phyloP scores from a whole-genome alignment of 2,113 vertebrate species.

The Scytalopus superciliaris region DNA sequence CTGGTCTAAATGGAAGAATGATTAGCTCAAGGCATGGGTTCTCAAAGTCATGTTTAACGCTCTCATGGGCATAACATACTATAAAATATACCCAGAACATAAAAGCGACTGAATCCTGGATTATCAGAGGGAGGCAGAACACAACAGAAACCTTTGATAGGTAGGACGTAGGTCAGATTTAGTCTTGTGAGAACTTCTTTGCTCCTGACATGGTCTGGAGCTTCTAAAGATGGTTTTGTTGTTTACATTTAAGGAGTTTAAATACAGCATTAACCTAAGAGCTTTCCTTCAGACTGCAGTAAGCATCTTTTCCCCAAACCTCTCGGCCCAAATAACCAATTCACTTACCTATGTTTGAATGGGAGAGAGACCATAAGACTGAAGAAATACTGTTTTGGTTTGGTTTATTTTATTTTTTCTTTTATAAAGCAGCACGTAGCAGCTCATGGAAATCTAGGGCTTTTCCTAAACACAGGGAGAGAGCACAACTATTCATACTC shows the following conservation, averaged over 20 bases:
- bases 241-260: not conserved
- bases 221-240: not conserved
- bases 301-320: not conserved
- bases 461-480: not conserved
- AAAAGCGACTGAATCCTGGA: not conserved
- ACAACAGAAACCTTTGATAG: not conserved
- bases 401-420: not conserved
- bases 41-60: not conserved
- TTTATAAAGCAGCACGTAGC: not conserved
- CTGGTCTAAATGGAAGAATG: not conserved
- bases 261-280: not conserved
- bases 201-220: rapidly evolving
- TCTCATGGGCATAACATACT: not conserved
- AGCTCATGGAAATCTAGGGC: not conserved
- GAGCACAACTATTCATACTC: not conserved
- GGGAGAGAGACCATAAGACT: not conserved
- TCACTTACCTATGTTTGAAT: not conserved
- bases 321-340: not conserved
- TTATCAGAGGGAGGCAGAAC: not conserved
- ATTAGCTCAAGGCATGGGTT: not conserved
- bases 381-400: not conserved
- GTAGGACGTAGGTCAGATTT: not conserved
- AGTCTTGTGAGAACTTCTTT: not conserved
- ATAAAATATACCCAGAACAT: not conserved
- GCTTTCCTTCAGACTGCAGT: not conserved